Conservation (phyloP, 2,888 invertebrate species). For the Eristalis tenax region DNA sequence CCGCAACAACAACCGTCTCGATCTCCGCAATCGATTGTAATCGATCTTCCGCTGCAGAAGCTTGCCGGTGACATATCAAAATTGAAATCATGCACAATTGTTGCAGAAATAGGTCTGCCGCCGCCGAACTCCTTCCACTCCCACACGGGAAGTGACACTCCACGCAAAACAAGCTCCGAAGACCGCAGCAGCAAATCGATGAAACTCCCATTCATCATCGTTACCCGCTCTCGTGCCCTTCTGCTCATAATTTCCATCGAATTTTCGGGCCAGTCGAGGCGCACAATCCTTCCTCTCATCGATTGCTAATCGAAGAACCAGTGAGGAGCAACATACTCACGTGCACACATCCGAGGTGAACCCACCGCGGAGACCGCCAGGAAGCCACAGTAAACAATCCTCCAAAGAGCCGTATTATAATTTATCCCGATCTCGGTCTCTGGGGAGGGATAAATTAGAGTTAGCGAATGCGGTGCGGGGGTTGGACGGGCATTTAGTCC, state of each 20-base stretch:
- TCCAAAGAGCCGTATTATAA: conserved; percentile 73
- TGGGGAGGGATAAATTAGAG: conserved; percentile 74
- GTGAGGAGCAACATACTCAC: conserved; percentile 33
- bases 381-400: conserved; percentile 51
- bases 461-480: conserved; percentile 59
- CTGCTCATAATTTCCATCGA: conserved; percentile 67
- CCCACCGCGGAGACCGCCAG: not conserved
- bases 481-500: conserved; percentile 21
- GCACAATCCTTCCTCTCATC: conserved; percentile 49
- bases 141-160: conserved; percentile 56
- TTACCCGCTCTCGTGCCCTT: conserved; percentile 63
- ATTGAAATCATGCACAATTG: conserved; percentile 61
- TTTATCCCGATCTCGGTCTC: conserved; percentile 73
- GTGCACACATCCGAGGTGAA: conserved; percentile 38
- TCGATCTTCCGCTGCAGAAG: conserved; percentile 63
- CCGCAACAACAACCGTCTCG: conserved; percentile 22
- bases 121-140: not conserved
- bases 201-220: conserved; percentile 70
- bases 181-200: conserved; percentile 51
- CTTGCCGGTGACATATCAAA: conserved; percentile 70
- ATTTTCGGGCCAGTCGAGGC: conserved; percentile 35
- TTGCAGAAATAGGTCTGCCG: conserved; percentile 22
- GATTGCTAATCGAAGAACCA: conserved; percentile 61
- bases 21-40: conserved; percentile 63
- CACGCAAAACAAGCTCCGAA: conserved; percentile 11